Evolutionary conservation across 2,797 vertebrate genomes (phyloP).

Genomic region (Taeniopygia guttata): DNA sequence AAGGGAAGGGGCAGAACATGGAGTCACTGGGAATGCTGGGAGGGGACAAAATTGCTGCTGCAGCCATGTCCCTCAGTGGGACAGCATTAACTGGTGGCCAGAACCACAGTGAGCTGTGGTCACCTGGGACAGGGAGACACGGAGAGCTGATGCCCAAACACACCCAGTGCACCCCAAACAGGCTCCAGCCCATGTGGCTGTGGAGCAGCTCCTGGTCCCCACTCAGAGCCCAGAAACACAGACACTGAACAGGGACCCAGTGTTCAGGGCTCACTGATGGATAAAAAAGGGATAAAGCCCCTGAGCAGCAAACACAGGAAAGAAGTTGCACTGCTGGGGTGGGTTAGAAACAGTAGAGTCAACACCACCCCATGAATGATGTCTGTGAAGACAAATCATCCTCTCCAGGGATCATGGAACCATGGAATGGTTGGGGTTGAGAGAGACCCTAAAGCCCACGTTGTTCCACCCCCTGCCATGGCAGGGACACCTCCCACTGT

Average conservation of each 20-base stretch:
- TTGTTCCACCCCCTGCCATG: no score
- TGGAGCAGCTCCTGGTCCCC: not conserved
- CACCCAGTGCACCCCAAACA: not conserved
- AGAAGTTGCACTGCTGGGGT: not conserved
- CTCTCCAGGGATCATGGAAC: not conserved
- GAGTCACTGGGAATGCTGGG: not conserved
- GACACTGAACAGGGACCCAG: not conserved
- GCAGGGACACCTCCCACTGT: not conserved
- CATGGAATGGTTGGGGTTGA: not conserved
- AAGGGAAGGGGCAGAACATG: not conserved
- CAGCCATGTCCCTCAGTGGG: accelerated
- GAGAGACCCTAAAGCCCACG: not conserved
- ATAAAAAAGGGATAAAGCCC: not conserved
- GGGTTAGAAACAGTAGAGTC: not conserved
- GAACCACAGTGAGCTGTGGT: not conserved
- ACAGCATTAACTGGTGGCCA: not conserved
- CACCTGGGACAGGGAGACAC: accelerated
- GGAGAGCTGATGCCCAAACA: accelerated
- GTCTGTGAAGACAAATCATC: not conserved
- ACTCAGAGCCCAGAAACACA: not conserved
- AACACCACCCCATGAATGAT: accelerated
- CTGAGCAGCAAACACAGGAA: not conserved
- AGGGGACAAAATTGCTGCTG: accelerated
- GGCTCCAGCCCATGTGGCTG: not conserved
- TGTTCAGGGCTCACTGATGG: not conserved